phyloP scores from a whole-genome alignment of 2,797 vertebrate genomes.

The Ctenopoma kingsleyae region DNA sequence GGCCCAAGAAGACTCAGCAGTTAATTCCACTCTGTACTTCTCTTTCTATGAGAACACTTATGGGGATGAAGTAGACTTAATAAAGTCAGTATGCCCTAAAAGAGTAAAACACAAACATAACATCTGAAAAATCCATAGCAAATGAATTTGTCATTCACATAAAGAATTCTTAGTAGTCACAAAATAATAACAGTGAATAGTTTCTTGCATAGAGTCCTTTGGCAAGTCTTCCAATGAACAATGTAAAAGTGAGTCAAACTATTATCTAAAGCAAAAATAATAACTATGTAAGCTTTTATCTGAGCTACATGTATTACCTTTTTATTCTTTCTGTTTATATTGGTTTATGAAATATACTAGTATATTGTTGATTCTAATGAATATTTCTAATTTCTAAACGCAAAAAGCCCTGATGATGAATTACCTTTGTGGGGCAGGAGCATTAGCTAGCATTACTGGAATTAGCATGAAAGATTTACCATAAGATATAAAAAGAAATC shows the following conservation, averaged over 20 bases:
- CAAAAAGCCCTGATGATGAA: background rate
- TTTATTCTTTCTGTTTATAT: background rate
- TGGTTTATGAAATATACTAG: background rate
- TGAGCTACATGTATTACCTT: background rate
- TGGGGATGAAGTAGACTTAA: background rate
- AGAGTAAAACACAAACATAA: slow-evolving; percentile 17
- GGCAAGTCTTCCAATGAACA: background rate
- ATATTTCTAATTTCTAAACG: background rate
- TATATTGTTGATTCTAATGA: background rate
- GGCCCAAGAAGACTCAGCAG: background rate
- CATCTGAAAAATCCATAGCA: slow-evolving; percentile 43
- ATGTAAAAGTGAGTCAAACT: slow-evolving; percentile 8
- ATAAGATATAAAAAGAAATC: background rate
- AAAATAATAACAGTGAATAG: slow-evolving; percentile 28
- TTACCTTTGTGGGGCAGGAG: background rate
- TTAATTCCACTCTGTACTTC: background rate
- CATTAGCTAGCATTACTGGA: too few species aligned
- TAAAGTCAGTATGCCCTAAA: slow-evolving; percentile 3
- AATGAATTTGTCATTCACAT: slow-evolving; percentile 36
- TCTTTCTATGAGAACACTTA: slow-evolving; percentile 6
- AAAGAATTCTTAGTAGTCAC: slow-evolving; percentile 32
- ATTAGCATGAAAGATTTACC: too few species aligned
- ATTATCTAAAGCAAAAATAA: slow-evolving; percentile 1
- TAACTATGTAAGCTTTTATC: background rate
- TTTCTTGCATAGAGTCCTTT: background rate